Evolutionary conservation across 2,797 vertebrate genomes (phyloP).

Genomic region (Notolabrus celidotus): DNA sequence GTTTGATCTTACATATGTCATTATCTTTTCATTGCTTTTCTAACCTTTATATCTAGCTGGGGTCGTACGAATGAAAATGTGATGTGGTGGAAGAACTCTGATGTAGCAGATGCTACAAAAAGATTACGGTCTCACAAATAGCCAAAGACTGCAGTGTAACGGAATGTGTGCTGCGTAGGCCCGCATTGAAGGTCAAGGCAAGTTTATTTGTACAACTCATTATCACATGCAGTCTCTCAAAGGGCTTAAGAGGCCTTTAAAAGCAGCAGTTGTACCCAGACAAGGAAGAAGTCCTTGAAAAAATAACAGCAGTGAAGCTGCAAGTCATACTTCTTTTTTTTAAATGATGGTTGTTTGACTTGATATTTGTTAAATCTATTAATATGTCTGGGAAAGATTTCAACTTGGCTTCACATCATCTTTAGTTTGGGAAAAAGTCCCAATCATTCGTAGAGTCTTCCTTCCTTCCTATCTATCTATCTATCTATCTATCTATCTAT

Average conservation of each 20-base stretch:
- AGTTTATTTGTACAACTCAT: slow-evolving; percentile 51
- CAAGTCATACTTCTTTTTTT: not conserved
- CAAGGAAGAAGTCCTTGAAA: too few species aligned
- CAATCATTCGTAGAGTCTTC: not conserved
- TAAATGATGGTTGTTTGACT: not conserved
- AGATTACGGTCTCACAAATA: slow-evolving; percentile 45
- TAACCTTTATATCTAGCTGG: not conserved
- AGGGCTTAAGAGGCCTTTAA: not conserved
- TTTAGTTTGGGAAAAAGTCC: not conserved
- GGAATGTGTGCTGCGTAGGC: slow-evolving; percentile 30
- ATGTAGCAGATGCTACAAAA: slow-evolving; percentile 14
- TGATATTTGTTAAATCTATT: not conserved
- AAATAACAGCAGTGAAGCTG: not conserved
- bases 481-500: too few species aligned
- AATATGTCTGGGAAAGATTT: not conserved
- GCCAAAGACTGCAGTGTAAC: slow-evolving; percentile 13
- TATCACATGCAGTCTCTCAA: slow-evolving; percentile 25
- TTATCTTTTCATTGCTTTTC: rapidly evolving
- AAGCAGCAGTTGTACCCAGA: too few species aligned
- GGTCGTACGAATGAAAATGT: not conserved
- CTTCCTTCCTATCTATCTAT: too few species aligned
- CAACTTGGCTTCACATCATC: not conserved
- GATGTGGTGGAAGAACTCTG: not conserved
- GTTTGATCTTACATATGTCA: not conserved
- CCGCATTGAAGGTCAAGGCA: slow-evolving; percentile 31